Conservation (phyloP, 2,888 invertebrate genomes). For the Drosophila neonasuta region DNA sequence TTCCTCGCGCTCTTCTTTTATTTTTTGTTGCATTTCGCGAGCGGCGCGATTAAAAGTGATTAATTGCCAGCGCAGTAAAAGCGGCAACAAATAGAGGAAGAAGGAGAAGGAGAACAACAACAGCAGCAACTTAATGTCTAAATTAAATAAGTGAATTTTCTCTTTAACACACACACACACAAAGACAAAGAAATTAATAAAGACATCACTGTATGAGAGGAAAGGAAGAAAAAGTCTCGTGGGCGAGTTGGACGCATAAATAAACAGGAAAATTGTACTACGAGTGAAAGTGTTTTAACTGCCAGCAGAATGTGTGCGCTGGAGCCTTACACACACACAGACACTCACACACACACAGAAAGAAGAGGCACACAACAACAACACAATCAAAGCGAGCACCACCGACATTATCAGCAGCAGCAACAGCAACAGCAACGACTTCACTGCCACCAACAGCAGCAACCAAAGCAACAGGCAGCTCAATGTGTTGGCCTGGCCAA, state of each 20-base stretch:
- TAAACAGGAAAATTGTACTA: slow-evolving; percentile 32
- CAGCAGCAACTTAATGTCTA: slow-evolving; percentile 63
- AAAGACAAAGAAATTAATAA: slow-evolving; percentile 70
- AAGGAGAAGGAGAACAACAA: slow-evolving; percentile 36
- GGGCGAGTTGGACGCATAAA: slow-evolving; percentile 48
- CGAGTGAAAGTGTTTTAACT: slow-evolving; percentile 55
- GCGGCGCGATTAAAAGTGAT: slow-evolving; percentile 73
- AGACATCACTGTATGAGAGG: slow-evolving; percentile 58
- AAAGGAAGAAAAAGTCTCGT: slow-evolving; percentile 8
- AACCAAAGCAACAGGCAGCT: slow-evolving; percentile 60
- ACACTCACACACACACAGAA: slow-evolving; percentile 28
- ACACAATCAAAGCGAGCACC: slow-evolving; percentile 36
- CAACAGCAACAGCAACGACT: slow-evolving; percentile 36
- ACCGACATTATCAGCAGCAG: slow-evolving; percentile 37
- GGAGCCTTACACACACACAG: slow-evolving; percentile 54
- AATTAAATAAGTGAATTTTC: slow-evolving; percentile 71
- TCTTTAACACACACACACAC: slow-evolving; percentile 29
- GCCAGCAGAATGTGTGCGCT: slow-evolving; percentile 63
- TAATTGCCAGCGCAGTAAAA: slow-evolving; percentile 61
- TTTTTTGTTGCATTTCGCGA: slow-evolving; percentile 47
- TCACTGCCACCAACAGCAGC: slow-evolving; percentile 42
- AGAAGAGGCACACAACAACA: slow-evolving; percentile 25
- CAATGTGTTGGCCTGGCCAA: slow-evolving; percentile 37
- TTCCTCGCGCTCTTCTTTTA: not conserved
- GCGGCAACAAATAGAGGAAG: slow-evolving; percentile 33